phyloP scores from a whole-genome alignment of 2,888 invertebrate genomes.

The Micoletzkya japonica region DNA sequence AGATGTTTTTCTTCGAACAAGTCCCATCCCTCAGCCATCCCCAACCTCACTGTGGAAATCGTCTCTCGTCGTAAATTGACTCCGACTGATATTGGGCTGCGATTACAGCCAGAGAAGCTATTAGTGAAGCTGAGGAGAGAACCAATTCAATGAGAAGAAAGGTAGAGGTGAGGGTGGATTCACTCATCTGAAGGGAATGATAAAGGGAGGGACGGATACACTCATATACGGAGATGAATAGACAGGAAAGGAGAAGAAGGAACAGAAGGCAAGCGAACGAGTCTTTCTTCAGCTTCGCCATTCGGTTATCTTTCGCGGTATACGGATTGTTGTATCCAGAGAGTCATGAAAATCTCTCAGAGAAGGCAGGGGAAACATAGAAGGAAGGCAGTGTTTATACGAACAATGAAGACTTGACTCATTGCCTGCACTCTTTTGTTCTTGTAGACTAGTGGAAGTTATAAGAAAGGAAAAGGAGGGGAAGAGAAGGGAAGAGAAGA shows the following conservation, averaged over 20 bases:
- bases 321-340: too few species aligned
- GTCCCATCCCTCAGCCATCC: background rate
- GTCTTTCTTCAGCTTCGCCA: too few species aligned
- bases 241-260: background rate
- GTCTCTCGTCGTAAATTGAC: background rate
- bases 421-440: background rate
- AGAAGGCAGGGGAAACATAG: background rate
- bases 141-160: conserved; percentile 25
- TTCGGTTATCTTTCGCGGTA: too few species aligned
- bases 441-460: background rate
- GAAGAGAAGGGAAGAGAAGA: background rate
- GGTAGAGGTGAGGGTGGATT: background rate
- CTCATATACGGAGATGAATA: background rate
- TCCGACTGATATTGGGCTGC: conserved; percentile 20
- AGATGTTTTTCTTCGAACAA: background rate
- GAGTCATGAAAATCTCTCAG: background rate
- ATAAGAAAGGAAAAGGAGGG: conserved; percentile 3
- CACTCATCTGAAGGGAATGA: background rate
- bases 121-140: conserved; percentile 17
- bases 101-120: conserved; percentile 23
- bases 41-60: conserved; percentile 19
- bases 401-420: background rate
- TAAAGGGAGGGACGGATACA: background rate
- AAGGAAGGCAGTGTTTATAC: background rate
- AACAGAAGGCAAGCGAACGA: too few species aligned